phyloP scores from a whole-genome alignment of 2,113 vertebrate genomes.

The Myotis lucifugus region DNA sequence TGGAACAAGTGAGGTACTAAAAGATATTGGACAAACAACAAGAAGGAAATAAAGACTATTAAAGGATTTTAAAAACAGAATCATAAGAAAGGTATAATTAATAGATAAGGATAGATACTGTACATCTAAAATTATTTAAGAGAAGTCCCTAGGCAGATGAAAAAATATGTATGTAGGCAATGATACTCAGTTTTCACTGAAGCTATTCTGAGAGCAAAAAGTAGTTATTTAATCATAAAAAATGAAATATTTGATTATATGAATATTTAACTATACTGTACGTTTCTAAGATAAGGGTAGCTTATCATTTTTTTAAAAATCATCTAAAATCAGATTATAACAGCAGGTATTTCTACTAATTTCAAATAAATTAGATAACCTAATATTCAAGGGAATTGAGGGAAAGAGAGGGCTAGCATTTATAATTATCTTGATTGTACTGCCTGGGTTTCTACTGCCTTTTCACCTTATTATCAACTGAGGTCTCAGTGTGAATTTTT shows the following conservation, averaged over 20 bases:
- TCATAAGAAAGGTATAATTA: not conserved
- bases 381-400: not conserved
- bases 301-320: not conserved
- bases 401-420: not conserved
- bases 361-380: not conserved
- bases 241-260: not conserved
- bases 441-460: rapidly evolving
- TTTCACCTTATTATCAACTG: not conserved
- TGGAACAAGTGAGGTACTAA: not conserved
- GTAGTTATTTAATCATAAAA: not conserved
- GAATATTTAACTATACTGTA: not conserved
- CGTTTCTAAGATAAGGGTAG: not conserved
- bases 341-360: not conserved
- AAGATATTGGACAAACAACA: not conserved
- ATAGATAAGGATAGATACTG: not conserved
- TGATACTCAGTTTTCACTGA: not conserved
- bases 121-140: not conserved
- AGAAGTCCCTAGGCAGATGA: not conserved
- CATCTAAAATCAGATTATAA: not conserved
- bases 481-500: not conserved
- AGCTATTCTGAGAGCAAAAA: not conserved
- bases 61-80: not conserved
- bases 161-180: not conserved
- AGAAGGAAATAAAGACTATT: not conserved
- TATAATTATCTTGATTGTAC: not conserved